Conservation (phyloP, 1,140 invertebrate genomes). For the Lasaia peninsularis region DNA sequence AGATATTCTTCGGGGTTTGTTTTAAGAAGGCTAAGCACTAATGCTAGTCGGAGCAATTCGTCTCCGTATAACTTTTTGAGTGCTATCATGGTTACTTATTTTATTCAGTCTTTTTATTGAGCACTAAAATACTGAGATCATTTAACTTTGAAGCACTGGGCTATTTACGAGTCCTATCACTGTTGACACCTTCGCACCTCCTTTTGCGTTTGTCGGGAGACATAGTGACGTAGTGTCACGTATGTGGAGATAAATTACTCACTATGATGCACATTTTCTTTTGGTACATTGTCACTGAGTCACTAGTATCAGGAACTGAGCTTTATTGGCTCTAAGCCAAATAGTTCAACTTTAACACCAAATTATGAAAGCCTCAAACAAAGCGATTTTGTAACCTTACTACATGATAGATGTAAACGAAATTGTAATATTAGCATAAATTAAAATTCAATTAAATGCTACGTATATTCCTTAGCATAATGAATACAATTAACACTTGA, state of each 20-base stretch:
- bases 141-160: constrained; percentile 22
- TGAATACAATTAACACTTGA: constrained; percentile 19
- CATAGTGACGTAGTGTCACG: constrained; percentile 59
- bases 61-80: constrained; percentile 87
- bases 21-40: constrained; percentile 86
- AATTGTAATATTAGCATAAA: not conserved
- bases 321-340: constrained; percentile 38
- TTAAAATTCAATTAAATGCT: constrained; percentile 9
- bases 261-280: constrained; percentile 33
- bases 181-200: constrained; percentile 25
- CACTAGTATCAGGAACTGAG: constrained; percentile 31
- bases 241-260: constrained; percentile 22
- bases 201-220: constrained; percentile 65
- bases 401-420: constrained; percentile 12
- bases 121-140: constrained; percentile 73
- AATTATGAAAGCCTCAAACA: constrained; percentile 18
- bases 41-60: constrained; percentile 87
- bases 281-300: constrained; percentile 46
- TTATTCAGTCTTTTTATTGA: constrained; percentile 54
- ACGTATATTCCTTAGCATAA: constrained; percentile 11
- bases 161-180: constrained; percentile 45
- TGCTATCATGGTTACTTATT: constrained; percentile 79
- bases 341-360: constrained; percentile 15
- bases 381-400: constrained; percentile 19
- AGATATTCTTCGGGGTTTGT: constrained; percentile 84